phyloP scores from a whole-genome alignment of 1,140 invertebrate species.

The Hestina assimilis region DNA sequence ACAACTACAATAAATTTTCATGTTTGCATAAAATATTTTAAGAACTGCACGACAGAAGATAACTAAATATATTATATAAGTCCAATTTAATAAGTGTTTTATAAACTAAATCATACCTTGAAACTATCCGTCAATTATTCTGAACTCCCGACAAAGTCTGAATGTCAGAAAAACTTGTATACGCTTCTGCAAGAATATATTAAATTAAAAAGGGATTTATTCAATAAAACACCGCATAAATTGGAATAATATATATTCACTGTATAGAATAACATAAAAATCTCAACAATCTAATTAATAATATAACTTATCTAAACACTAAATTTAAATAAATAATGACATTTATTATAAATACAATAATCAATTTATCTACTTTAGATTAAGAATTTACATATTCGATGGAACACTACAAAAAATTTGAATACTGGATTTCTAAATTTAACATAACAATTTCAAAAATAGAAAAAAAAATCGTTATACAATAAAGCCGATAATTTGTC shows the following conservation, averaged over 20 bases:
- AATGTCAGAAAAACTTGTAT: no score
- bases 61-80: no score
- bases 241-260: constrained; percentile 58
- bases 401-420: constrained; percentile 29
- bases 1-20: no score
- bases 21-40: no score
- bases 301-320: constrained; percentile 38
- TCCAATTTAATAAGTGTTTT: no score
- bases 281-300: constrained; percentile 51
- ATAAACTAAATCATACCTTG: no score
- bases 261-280: constrained; percentile 51
- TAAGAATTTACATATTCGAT: constrained; percentile 30
- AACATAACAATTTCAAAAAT: constrained; percentile 22
- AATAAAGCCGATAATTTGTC: neutral
- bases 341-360: neutral
- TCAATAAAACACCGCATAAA: constrained; percentile 38
- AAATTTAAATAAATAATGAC: constrained; percentile 26
- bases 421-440: constrained; percentile 19
- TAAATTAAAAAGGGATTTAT: neutral
- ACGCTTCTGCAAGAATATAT: no score
- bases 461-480: neutral
- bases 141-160: no score
- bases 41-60: no score
- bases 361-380: constrained; percentile 16
- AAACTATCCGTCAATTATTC: no score